Evolutionary conservation across 2,888 invertebrate species (phyloP).

Genomic region (Tromatobia lineatoria): DNA sequence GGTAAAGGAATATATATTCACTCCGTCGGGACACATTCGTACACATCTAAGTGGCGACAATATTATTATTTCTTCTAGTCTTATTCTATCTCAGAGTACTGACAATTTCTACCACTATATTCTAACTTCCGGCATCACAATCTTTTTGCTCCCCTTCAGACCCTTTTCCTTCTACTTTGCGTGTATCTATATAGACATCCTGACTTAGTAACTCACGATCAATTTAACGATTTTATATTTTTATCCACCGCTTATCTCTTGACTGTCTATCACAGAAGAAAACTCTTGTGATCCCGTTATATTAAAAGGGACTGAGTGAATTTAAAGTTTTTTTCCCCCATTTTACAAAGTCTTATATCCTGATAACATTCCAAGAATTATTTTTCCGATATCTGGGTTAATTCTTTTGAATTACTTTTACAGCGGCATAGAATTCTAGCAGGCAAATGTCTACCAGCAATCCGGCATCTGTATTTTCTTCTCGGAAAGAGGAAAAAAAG

Average conservation of each 20-base stretch:
- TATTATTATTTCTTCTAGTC: slow-evolving; percentile 71
- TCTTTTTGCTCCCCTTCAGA: slow-evolving; percentile 16
- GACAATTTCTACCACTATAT: slow-evolving; percentile 45
- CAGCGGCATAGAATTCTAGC: not conserved
- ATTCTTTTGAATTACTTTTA: slow-evolving; percentile 18
- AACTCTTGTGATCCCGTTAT: not conserved
- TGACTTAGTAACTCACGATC: slow-evolving; percentile 43
- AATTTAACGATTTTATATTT: slow-evolving; percentile 21
- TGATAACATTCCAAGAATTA: slow-evolving; percentile 22
- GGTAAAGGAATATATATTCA: slow-evolving; percentile 35
- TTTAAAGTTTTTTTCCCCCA: slow-evolving; percentile 42
- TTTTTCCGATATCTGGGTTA: not conserved
- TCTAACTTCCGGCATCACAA: slow-evolving; percentile 44
- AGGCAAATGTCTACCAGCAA: not conserved
- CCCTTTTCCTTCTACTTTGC: not conserved
- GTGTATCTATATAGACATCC: not conserved
- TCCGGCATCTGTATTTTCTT: not conserved
- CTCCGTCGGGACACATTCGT: slow-evolving; percentile 73
- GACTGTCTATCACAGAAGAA: slow-evolving; percentile 36
- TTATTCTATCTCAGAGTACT: slow-evolving; percentile 46
- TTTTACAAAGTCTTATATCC: not conserved
- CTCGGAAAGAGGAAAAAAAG: not conserved
- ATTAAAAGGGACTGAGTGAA: slow-evolving; percentile 47
- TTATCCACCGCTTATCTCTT: slow-evolving; percentile 37
- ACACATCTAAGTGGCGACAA: slow-evolving; percentile 74